Evolutionary conservation across 2,113 vertebrate genomes (phyloP).

Genomic region (Mesembrinibis cayennensis): DNA sequence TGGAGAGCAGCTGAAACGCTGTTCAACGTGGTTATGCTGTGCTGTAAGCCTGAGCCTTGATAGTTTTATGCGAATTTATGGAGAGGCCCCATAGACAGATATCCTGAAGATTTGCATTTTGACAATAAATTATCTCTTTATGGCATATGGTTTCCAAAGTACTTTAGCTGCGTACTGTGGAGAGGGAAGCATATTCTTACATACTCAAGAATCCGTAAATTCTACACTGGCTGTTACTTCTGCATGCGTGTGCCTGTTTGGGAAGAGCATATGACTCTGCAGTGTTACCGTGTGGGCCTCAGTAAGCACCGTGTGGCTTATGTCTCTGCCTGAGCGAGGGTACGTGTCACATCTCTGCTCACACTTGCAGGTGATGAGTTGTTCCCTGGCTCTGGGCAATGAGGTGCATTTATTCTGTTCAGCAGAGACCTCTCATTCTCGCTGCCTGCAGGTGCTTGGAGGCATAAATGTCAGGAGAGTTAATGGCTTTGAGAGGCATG

Average conservation of each 20-base stretch:
- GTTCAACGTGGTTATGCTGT: neutral
- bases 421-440: accelerated
- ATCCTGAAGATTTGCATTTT: neutral
- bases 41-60: neutral
- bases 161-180: neutral
- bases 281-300: neutral
- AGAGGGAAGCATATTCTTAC: neutral
- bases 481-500: neutral
- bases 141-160: neutral
- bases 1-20: neutral
- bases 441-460: neutral
- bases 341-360: neutral
- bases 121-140: neutral
- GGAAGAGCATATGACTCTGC: neutral
- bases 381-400: neutral
- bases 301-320: neutral
- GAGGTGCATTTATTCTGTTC: neutral
- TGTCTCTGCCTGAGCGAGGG: neutral
- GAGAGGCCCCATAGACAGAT: neutral
- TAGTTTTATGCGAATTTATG: neutral
- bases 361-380: accelerated
- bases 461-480: neutral
- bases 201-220: neutral
- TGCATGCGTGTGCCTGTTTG: neutral
- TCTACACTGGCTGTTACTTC: neutral